phyloP scores from a whole-genome alignment of 2,797 vertebrate species.

The Siniperca undulata region DNA sequence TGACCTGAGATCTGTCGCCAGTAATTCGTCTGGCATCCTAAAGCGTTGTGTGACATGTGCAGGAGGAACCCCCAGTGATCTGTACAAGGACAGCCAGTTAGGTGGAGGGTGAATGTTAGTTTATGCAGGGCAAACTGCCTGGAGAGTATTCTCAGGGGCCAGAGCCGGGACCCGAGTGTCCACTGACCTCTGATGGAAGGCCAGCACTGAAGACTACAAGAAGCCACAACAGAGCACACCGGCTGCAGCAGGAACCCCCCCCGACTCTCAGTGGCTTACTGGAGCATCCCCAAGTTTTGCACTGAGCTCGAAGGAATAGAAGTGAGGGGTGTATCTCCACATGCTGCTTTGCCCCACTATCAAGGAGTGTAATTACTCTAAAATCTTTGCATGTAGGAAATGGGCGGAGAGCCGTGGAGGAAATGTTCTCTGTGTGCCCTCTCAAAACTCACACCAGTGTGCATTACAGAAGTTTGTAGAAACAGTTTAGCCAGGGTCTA shows the following conservation, averaged over 20 bases:
- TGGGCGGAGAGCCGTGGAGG: conserved; percentile 58
- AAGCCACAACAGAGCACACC: conserved; percentile 51
- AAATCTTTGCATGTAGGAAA: conserved; percentile 63
- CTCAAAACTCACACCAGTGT: conserved; percentile 31
- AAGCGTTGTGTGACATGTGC: conserved; percentile 53
- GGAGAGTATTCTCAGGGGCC: conserved; percentile 60
- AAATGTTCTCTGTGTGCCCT: conserved; percentile 55
- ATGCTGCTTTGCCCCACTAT: conserved; percentile 40
- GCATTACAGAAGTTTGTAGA: conserved; percentile 30
- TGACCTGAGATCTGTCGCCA: conserved; percentile 66
- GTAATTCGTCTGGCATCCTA: conserved; percentile 59
- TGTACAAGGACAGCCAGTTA: conserved; percentile 54
- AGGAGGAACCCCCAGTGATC: conserved; percentile 60
- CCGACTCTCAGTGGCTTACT: conserved; percentile 46
- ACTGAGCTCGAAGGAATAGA: conserved; percentile 46
- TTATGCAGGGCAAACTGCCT: conserved; percentile 71
- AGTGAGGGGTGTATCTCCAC: conserved; percentile 47
- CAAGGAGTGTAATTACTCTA: conserved; percentile 65
- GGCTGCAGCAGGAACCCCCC: conserved; percentile 42
- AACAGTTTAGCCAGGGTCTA: conserved; percentile 31
- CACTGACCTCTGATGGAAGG: conserved; percentile 67
- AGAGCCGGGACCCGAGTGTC: conserved; percentile 39
- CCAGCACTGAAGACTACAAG: conserved; percentile 64
- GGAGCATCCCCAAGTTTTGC: conserved; percentile 56
- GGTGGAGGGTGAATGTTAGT: conserved; percentile 58